These are phyloP conservation scores for Pipistrellus nathusii DNA, from an alignment of 2,797 vertebrate genomes.

Conservation along the genomic window DNA sequence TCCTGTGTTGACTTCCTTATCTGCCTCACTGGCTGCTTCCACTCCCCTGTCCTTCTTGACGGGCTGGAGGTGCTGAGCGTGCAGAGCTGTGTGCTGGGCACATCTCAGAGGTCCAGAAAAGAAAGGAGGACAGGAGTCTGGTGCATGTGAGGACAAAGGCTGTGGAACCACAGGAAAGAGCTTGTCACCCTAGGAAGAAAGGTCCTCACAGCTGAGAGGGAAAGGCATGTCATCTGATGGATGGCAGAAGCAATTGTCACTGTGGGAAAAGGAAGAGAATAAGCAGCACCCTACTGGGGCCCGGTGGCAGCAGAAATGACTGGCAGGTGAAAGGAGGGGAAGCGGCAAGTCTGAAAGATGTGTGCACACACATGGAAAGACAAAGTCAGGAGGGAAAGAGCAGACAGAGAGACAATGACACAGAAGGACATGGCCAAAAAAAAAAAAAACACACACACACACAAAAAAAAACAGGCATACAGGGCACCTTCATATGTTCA, in stretches of 20 bases:
- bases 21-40: neutral
- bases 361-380: neutral
- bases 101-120: no score
- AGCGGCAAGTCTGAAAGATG: neutral
- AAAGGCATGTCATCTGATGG: neutral
- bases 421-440: neutral
- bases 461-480: neutral
- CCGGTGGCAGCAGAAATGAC: neutral
- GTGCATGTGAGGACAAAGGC: fast-evolving
- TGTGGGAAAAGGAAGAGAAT: neutral
- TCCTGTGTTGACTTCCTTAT: neutral
- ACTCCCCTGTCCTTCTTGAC: neutral
- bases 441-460: no score
- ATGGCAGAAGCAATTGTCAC: neutral
- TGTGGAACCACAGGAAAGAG: neutral
- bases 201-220: neutral
- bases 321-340: neutral
- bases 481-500: fast-evolving
- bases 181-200: neutral
- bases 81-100: fast-evolving
- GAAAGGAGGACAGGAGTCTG: neutral
- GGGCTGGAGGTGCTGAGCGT: neutral
- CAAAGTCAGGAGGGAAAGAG: neutral
- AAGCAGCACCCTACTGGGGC: neutral
- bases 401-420: neutral